phyloP scores from a whole-genome alignment of 35 echinoderm and acorn worm genomes.

The Holothuria glaberrima region DNA sequence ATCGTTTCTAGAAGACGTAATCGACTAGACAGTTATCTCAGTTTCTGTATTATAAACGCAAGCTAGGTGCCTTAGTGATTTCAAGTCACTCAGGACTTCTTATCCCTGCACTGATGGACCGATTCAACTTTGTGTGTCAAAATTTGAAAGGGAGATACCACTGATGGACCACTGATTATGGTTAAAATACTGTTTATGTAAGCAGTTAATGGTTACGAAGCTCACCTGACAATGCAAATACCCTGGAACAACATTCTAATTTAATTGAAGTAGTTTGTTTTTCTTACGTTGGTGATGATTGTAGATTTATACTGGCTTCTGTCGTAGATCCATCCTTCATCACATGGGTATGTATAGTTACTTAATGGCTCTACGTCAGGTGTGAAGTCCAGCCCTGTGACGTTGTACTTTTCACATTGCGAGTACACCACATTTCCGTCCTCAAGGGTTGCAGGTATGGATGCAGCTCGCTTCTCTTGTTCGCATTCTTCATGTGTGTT shows the following conservation, averaged over 20 bases:
- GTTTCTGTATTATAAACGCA: no score
- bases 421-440: background rate
- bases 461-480: background rate
- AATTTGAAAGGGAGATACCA: no score
- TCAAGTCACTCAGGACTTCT: no score
- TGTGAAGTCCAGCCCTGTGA: background rate
- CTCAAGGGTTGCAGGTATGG: slow-evolving; percentile 3
- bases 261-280: background rate
- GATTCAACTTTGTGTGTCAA: no score
- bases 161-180: no score
- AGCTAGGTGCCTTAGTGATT: no score
- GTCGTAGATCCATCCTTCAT: slow-evolving; percentile 49
- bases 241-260: background rate
- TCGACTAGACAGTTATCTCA: no score
- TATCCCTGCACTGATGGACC: no score
- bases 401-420: slow-evolving; percentile 14
- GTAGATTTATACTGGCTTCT: slow-evolving; percentile 29
- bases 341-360: slow-evolving; percentile 21
- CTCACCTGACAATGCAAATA: background rate
- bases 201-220: background rate
- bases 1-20: no score
- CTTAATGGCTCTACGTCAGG: background rate
- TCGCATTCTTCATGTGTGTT: slow-evolving; percentile 18
- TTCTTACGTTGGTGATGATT: slow-evolving; percentile 32
- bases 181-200: background rate